Evolutionary conservation across 2,797 vertebrate genomes (phyloP).

Genomic region (Tapirus indicus): DNA sequence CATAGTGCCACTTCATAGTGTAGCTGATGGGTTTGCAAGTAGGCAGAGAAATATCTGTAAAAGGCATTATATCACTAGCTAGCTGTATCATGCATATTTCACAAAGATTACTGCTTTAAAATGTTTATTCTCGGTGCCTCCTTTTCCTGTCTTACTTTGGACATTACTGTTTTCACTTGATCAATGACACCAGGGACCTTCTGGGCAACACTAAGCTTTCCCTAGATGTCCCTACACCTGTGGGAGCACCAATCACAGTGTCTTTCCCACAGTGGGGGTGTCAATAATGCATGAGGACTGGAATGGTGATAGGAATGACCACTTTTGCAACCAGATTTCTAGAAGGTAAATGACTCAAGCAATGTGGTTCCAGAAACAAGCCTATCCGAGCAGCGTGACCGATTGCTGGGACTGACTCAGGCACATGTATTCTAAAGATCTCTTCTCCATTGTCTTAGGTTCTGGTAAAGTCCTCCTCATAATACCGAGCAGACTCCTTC

Average conservation of each 20-base stretch:
- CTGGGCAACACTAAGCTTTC: not conserved
- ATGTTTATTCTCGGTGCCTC: not conserved
- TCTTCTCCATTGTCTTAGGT: not conserved
- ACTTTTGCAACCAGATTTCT: slow-evolving; percentile 5
- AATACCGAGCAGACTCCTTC: not conserved
- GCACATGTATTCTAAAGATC: not conserved
- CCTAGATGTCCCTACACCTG: not conserved
- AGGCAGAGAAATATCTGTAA: not conserved
- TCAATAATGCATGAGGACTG: not conserved
- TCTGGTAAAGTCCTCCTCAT: not conserved
- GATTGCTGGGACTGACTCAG: not conserved
- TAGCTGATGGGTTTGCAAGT: not conserved
- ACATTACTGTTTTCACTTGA: not conserved
- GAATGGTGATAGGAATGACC: not conserved
- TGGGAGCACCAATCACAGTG: not conserved
- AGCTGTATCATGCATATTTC: not conserved
- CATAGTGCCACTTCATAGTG: not conserved
- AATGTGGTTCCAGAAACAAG: not conserved
- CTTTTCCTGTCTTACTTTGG: not conserved
- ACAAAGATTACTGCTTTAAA: slow-evolving; percentile 1
- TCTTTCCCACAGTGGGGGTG: not conserved
- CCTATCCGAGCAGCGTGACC: not conserved
- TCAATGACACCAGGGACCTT: not conserved
- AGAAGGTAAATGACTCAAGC: not conserved
- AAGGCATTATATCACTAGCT: not conserved